Conservation (phyloP, 2,888 invertebrate species). For the Cosmopolites sordidus region DNA sequence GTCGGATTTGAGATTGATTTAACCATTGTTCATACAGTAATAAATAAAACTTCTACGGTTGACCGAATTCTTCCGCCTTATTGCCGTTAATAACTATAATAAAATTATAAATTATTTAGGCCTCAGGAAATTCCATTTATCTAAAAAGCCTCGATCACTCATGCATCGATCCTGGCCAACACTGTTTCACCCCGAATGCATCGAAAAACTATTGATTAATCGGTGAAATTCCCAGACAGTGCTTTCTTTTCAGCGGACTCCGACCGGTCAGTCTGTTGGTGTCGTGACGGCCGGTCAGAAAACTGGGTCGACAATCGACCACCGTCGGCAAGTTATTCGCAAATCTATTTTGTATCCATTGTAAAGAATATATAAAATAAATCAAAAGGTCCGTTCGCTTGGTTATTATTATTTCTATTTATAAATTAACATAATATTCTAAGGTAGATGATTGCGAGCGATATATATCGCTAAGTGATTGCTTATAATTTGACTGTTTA, state of each 20-base stretch:
- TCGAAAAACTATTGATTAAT: constrained; percentile 1
- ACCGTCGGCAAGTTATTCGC: no score
- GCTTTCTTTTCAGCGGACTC: background rate
- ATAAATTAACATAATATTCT: no score
- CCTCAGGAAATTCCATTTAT: background rate
- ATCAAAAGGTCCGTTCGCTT: no score
- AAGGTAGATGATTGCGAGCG: no score
- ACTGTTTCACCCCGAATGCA: background rate
- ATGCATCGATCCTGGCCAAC: background rate
- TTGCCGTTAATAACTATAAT: constrained; percentile 15
- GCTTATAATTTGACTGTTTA: no score
- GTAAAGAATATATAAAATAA: no score
- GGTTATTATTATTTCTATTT: no score
- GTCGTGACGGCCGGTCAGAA: background rate
- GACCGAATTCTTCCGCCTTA: background rate
- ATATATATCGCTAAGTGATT: no score
- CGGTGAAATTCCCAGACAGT: background rate
- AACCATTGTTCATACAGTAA: no score
- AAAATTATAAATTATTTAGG: constrained; percentile 8
- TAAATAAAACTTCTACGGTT: background rate
- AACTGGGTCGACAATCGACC: background rate
- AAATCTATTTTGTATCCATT: no score
- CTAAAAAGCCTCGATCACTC: background rate
- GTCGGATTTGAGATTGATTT: no score
- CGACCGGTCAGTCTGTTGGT: background rate